Evolutionary conservation across 2,113 vertebrate genomes (phyloP).

Genomic region (Notarius lentiginosus): DNA sequence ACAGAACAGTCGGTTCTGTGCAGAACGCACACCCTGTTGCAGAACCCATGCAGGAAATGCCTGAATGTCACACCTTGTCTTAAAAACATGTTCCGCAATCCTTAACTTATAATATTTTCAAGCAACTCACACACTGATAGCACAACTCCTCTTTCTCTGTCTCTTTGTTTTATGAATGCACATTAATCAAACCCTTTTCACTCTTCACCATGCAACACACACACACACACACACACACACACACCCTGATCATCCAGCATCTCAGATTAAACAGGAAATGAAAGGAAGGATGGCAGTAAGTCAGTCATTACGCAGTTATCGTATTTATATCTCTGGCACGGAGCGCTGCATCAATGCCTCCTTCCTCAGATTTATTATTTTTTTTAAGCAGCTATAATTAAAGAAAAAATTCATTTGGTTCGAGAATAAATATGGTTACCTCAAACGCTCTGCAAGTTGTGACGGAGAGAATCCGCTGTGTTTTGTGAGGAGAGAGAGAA

Average conservation of each 20-base stretch:
- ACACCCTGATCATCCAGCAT: neutral
- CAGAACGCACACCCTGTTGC: conserved; percentile 11
- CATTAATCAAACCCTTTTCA: conserved; percentile 6
- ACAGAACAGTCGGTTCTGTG: neutral
- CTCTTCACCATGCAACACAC: neutral
- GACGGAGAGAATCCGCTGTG: neutral
- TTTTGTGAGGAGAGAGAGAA: conserved; percentile 1
- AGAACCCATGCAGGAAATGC: neutral
- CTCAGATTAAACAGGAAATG: neutral
- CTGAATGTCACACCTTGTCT: neutral
- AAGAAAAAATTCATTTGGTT: too few species aligned
- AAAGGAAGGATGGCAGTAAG: conserved; percentile 7
- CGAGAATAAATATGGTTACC: neutral
- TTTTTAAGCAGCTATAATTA: neutral
- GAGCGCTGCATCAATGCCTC: neutral
- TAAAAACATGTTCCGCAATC: neutral
- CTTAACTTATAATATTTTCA: neutral
- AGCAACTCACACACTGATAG: neutral
- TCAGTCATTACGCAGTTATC: neutral
- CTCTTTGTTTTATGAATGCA: neutral
- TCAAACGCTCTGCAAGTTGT: neutral
- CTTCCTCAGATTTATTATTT: neutral
- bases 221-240: neutral
- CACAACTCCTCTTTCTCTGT: neutral
- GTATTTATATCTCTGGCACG: neutral